Base-by-base conservation (phyloP, 2,113 vertebrate genomes). In the Rattus rattus region DNA sequence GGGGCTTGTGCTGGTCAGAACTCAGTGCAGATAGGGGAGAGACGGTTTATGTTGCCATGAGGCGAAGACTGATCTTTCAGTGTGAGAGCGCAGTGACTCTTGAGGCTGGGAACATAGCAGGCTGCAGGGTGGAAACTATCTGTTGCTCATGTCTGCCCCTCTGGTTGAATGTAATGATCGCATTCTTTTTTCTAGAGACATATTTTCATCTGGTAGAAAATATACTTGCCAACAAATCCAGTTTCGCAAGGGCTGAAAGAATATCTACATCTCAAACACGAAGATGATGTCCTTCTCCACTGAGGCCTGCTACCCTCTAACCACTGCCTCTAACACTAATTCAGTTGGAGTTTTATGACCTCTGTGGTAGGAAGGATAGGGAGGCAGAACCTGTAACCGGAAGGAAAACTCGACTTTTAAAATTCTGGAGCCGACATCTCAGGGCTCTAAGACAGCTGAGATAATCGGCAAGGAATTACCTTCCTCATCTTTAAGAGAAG, bases 11-110 rank as follows among this genome's bases (percentile, higher is more conserved):
- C 63, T 59, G 49, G 3, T 88, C 20, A 56, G 56, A 2, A 43
- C 69, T 73, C 28, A n/a, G 13, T 84, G 17, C 63, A 91, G 89
- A 20, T 43, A 89, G 87, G 43, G 67, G 43, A 95, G 88, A 93
- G 47, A 1, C 24, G 75, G 22, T 17, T 91, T 10, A 20, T 56
- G 14, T 43, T 69, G 63, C 90, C 39, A 56, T 43, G 88, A 86
- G 14, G 39, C 54, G 93, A 97, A 95, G 61, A 59, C 77, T 43
- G 56, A 83, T 43, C 56, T 39, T 28, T 28, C n/a, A 61, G 22
- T 61, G 1, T 4, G 11, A 65, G 77, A 95, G 85, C 30, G 47
- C 33, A 49, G 67, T 73, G 65, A n/a, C 52, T 65, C 47, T 33
- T 47, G 2, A 39, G n/a, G 12, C 22, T 87, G 52, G 85, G 54